phyloP scores from a whole-genome alignment of 2,113 vertebrate species.

The Odontesthes bonariensis region DNA sequence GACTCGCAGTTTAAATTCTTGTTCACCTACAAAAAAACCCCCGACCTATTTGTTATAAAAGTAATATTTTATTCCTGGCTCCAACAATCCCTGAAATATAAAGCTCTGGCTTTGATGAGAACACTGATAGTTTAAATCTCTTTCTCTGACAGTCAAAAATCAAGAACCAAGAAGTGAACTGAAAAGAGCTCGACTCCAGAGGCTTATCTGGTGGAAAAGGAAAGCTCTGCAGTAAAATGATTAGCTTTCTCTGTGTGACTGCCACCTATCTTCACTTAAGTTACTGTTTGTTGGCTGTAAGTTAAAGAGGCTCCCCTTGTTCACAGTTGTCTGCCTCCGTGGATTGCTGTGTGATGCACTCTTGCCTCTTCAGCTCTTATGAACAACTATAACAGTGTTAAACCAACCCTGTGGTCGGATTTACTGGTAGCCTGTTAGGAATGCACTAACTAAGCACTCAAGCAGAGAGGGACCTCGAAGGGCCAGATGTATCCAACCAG shows the following conservation, averaged over 20 bases:
- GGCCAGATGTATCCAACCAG: slow-evolving; percentile 24
- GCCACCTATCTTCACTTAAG: slow-evolving; percentile 49
- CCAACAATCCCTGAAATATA: not conserved
- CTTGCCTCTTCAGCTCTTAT: not conserved
- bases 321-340: slow-evolving; percentile 36
- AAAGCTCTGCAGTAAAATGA: slow-evolving; percentile 49
- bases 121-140: slow-evolving; percentile 27
- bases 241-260: slow-evolving; percentile 48
- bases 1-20: slow-evolving; percentile 19
- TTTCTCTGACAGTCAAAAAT: slow-evolving; percentile 54
- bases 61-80: not conserved
- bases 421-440: slow-evolving; percentile 31
- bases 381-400: slow-evolving; percentile 18
- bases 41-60: slow-evolving; percentile 4
- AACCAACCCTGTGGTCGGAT: slow-evolving; percentile 34
- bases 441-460: slow-evolving; percentile 66
- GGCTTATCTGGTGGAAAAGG: slow-evolving; percentile 33
- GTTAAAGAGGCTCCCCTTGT: slow-evolving; percentile 49
- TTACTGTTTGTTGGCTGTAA: slow-evolving; percentile 41
- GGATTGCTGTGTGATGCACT: slow-evolving; percentile 13
- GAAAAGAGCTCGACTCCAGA: slow-evolving; percentile 44
- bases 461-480: slow-evolving; percentile 46
- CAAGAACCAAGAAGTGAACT: slow-evolving; percentile 48
- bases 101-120: slow-evolving; percentile 16
- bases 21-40: not conserved